Base-by-base conservation (phyloP, 2,797 vertebrate genomes). In the Cetoscarus ocellatus region DNA sequence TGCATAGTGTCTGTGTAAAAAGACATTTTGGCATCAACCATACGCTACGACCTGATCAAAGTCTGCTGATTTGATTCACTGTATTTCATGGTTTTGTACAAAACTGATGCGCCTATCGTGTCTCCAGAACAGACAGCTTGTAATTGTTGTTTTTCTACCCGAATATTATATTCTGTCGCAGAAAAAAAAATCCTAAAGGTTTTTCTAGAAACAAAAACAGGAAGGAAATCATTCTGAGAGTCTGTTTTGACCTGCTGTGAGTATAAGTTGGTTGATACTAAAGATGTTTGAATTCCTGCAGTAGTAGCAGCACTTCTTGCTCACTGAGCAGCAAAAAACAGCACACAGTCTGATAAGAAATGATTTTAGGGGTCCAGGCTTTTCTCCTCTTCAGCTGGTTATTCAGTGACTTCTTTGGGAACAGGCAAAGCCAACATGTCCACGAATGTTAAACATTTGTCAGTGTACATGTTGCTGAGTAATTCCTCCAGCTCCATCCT, bases 91-190 rank as follows among this genome's bases (percentile, higher is more conserved):
- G 54, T 35, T 76, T 67, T 61, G 4, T 50, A 51, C 45, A 72
- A 13, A 39, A 44, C 9, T 19, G 10, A 51, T 7, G 18, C 10
- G 11, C 35, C 14, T 14, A 59, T 9, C n/a, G 11, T 51, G 52
- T 65, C 48, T 73, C 50, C 69, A 75, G 48, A 63, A 78, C 71
- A 78, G 53, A 70, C 38, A 19, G 19, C 19, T 10, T 36, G n/a
- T 18, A 48, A 47, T 12, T 42, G 14, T 17, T 27, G 40, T 36
- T 12, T 48, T 15, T 57, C 7, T 50, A 53, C 34, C 10, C 53
- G 17, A 54, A 64, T 36, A 34, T 42, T 9, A 36, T 42, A 15
- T 44, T 50, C 53, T 75, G 54, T 39, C 39, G 39, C 18, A 48
- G 39, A 35, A 44, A 40, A 18, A 13, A 7, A 38, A 10, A 42